These are phyloP conservation scores for Channa striata DNA, from an alignment of 2,797 vertebrate species.

Conservation along the genomic window DNA sequence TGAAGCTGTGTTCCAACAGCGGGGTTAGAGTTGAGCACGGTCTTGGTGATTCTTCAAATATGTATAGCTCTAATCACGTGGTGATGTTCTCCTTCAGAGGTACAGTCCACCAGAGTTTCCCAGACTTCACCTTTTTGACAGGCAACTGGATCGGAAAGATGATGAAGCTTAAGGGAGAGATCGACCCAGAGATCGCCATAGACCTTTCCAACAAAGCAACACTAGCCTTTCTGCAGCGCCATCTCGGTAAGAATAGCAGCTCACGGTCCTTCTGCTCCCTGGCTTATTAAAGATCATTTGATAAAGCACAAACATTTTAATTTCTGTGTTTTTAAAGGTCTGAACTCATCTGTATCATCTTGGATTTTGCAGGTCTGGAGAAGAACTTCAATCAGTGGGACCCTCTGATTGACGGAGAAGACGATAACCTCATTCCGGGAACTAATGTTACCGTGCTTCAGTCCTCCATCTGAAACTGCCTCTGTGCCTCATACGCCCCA, in stretches of 20 bases:
- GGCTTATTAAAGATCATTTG: neutral
- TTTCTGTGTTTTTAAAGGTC: neutral
- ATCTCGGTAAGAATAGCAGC: conserved; percentile 86
- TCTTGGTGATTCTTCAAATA: accelerated
- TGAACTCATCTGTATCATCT: neutral
- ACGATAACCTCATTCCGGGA: conserved; percentile 90
- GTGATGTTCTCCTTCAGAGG: conserved; percentile 81
- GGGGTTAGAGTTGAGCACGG: neutral
- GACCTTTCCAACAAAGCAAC: conserved; percentile 92
- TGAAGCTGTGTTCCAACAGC: neutral
- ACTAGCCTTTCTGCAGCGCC: conserved; percentile 94
- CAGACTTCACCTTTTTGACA: conserved; percentile 94
- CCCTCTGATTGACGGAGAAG: conserved; percentile 89
- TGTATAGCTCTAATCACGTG: neutral
- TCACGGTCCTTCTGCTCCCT: accelerated
- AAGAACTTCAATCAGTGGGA: conserved; percentile 93
- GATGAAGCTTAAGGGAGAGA: conserved; percentile 90
- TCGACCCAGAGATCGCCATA: conserved; percentile 90
- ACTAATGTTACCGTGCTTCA: conserved; percentile 84
- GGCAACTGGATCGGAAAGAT: conserved; percentile 88
- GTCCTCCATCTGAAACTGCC: conserved; percentile 76
- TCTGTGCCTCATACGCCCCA: neutral
- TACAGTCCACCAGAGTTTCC: conserved; percentile 96
- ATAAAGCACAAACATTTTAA: neutral
- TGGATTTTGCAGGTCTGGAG: conserved; percentile 82